phyloP scores from a whole-genome alignment of 2,888 invertebrate genomes.

The Embidobia sp. region DNA sequence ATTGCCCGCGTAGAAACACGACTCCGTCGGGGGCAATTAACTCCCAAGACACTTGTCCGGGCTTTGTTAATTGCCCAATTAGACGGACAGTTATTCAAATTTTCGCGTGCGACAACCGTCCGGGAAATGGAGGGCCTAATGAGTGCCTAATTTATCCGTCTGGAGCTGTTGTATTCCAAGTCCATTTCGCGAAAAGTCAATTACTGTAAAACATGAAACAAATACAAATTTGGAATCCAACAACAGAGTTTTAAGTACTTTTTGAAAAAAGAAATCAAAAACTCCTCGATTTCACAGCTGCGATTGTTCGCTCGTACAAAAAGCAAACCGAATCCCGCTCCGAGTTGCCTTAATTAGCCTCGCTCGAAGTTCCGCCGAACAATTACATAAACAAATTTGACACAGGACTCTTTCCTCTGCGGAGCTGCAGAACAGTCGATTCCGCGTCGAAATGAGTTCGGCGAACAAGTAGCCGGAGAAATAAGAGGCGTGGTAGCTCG shows the following conservation, averaged over 20 bases:
- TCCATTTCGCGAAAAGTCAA: no score
- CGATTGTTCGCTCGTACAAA: no score
- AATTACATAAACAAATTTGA: not conserved
- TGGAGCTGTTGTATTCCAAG: no score
- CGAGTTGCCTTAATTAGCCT: no score
- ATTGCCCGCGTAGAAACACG: constrained; percentile 69
- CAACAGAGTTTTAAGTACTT: no score
- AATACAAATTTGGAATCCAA: no score
- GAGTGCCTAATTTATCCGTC: constrained; percentile 13
- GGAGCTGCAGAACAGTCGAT: not conserved
- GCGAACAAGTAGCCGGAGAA: constrained; percentile 58
- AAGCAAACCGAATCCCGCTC: no score
- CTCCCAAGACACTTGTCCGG: constrained; percentile 50
- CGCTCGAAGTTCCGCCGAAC: no score
- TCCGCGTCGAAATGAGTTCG: constrained; percentile 45
- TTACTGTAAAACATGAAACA: no score
- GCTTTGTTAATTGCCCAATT: constrained; percentile 50
- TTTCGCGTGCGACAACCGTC: constrained; percentile 34
- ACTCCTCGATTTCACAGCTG: no score
- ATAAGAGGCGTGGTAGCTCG: constrained; percentile 52
- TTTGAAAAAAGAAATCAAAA: no score
- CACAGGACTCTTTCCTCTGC: not conserved
- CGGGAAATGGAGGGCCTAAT: not conserved
- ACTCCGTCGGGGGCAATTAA: constrained; percentile 47
- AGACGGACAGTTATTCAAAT: constrained; percentile 44